Conservation (phyloP, 2,113 vertebrate species). For the Microtus pennsylvanicus region DNA sequence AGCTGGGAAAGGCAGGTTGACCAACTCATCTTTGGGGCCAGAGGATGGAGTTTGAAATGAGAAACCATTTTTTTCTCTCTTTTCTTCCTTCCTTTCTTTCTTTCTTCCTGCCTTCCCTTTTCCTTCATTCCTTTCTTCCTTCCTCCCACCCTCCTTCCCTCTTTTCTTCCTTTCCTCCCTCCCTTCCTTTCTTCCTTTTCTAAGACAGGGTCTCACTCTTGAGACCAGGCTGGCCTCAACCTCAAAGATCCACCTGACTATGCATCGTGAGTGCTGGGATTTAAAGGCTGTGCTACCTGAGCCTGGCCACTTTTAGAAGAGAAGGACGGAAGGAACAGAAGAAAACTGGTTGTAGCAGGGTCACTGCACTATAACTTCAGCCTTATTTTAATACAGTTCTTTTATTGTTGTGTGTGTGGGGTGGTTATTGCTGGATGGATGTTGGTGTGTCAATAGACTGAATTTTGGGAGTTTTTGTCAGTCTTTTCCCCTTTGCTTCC, state of each 20-base stretch:
- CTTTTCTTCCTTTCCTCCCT: background rate
- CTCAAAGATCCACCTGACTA: background rate
- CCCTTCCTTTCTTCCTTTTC: background rate
- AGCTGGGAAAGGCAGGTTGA: background rate
- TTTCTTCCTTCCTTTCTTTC: no score
- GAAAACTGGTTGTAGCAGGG: background rate
- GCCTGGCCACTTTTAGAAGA: background rate
- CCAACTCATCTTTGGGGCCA: background rate
- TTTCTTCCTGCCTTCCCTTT: background rate
- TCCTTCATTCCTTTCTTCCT: background rate
- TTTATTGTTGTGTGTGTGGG: background rate
- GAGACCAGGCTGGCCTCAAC: background rate
- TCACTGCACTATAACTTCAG: background rate
- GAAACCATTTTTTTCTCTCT: background rate
- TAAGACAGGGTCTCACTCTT: background rate
- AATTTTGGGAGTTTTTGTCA: background rate
- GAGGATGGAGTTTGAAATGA: background rate
- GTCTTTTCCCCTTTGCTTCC: background rate
- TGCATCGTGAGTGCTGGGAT: background rate
- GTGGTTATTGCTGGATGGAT: background rate
- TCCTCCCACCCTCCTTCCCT: fast-evolving
- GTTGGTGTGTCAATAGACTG: background rate
- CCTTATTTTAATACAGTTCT: background rate
- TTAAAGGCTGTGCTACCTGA: background rate
- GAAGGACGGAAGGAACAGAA: background rate